Base-by-base conservation (phyloP, 2,113 vertebrate species). In the Asarcornis scutulata region DNA sequence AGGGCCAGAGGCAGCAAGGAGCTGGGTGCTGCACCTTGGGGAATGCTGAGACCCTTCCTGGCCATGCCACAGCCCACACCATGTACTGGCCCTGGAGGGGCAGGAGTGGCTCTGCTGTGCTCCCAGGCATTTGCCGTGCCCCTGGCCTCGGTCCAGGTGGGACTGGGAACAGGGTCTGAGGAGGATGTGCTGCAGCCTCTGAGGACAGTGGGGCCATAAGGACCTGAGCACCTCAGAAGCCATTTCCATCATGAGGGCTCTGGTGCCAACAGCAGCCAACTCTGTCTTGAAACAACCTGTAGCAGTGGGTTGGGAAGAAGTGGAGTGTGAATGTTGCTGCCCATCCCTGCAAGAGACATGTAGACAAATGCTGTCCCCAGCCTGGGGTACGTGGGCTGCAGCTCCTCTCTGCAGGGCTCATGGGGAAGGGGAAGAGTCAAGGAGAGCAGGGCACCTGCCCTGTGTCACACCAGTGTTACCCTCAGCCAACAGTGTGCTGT, bases 61-160 rank as follows among this genome's bases (percentile, higher is more conserved):
- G 52, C 60, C 63, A 52, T 38, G 50, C 36, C 4, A 2, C 0
- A 0, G 44, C 14, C 68, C 34, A 16, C 4, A 20, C 2, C 0
- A 2, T 48, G 34, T 31, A 46, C 38, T 0, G 0, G 13, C 29
- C 13, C 2, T 38, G 58, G 44, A 83, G 29, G 8, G 16, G n/a
- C 25, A 64, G 13, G 3, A 15, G 25, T 66, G 72, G 67, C n/a
- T 55, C 50, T 90, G 83, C 62, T 23, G 5, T 4, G 29, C 55
- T 85, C 9, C 36, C 5, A 6, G 52, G 16, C 25, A 46, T 40
- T 63, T 44, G 13, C 14, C 3, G 1, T 27, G 26, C 18, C 71
- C 68, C 21, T 64, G n/a, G 40, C 1, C n/a, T 25, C 13, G 5
- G 48, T 22, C 68, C 34, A 36, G 17, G 26, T 72, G 48, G 18